phyloP scores from a whole-genome alignment of 2,113 vertebrate genomes.

The Labeo rohita region DNA sequence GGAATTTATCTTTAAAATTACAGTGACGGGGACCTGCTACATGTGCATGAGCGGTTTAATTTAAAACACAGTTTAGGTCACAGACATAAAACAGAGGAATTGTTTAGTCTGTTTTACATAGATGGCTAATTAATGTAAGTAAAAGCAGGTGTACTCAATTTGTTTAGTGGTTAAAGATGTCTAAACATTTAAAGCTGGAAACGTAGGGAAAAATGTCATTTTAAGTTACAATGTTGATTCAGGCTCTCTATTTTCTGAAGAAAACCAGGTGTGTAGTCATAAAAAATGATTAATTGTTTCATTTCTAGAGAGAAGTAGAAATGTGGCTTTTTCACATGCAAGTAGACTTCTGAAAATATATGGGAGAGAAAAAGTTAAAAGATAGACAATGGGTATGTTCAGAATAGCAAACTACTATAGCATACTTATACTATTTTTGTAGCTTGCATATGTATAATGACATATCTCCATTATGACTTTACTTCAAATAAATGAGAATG shows the following conservation, averaged over 20 bases:
- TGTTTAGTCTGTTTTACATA: not conserved
- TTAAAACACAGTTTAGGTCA: constrained; percentile 3
- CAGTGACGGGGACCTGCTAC: not conserved
- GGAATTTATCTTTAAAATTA: not conserved
- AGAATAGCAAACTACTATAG: not conserved
- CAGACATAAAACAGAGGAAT: not conserved
- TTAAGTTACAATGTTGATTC: not conserved
- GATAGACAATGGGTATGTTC: not conserved
- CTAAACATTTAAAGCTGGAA: constrained; percentile 2
- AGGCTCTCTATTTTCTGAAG: not conserved
- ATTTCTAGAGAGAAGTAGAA: not conserved
- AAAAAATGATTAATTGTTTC: not conserved
- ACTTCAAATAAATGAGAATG: not conserved
- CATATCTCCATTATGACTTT: not conserved
- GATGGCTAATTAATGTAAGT: not conserved
- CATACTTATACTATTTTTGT: not conserved
- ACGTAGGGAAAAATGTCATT: not conserved
- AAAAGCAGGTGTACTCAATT: not conserved
- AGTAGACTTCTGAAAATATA: not conserved
- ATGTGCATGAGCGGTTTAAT: not conserved
- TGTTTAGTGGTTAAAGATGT: not conserved
- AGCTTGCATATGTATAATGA: not conserved
- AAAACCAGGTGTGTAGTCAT: not conserved
- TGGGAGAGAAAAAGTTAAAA: not conserved
- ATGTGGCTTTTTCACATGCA: not conserved